Evolutionary conservation across 2,888 invertebrate species (phyloP).

Genomic region (Formica aserva): DNA sequence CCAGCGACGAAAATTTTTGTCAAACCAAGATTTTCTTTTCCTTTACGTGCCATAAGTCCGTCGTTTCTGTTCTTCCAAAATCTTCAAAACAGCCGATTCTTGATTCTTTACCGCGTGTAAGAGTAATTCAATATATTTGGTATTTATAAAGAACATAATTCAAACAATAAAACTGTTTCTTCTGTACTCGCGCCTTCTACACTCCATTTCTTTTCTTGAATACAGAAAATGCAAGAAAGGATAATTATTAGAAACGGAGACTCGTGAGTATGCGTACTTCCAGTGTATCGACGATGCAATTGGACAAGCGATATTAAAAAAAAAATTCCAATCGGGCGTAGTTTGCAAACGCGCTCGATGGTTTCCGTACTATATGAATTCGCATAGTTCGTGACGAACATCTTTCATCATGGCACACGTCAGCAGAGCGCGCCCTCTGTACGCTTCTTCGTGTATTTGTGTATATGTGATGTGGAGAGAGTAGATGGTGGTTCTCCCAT

Average conservation of each 20-base stretch:
- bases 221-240: not conserved
- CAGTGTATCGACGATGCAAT: not conserved
- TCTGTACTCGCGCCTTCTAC: not conserved
- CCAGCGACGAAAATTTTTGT: not conserved
- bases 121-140: not conserved
- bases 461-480: conserved; percentile 74
- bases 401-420: conserved; percentile 74
- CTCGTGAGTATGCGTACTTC: not conserved
- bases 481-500: conserved; percentile 59
- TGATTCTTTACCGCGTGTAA: not conserved
- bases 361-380: conserved; percentile 46
- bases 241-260: not conserved
- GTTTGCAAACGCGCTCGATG: not conserved
- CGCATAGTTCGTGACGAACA: conserved; percentile 34
- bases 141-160: not conserved
- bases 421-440: conserved; percentile 75
- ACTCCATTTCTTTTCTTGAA: not conserved
- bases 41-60: not conserved
- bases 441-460: conserved; percentile 64
- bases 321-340: not conserved
- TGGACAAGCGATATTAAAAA: not conserved
- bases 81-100: not conserved
- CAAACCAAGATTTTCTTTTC: not conserved
- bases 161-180: not conserved
- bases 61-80: not conserved